phyloP scores from a whole-genome alignment of 2,888 invertebrate species.

The Hedychridium roseum region DNA sequence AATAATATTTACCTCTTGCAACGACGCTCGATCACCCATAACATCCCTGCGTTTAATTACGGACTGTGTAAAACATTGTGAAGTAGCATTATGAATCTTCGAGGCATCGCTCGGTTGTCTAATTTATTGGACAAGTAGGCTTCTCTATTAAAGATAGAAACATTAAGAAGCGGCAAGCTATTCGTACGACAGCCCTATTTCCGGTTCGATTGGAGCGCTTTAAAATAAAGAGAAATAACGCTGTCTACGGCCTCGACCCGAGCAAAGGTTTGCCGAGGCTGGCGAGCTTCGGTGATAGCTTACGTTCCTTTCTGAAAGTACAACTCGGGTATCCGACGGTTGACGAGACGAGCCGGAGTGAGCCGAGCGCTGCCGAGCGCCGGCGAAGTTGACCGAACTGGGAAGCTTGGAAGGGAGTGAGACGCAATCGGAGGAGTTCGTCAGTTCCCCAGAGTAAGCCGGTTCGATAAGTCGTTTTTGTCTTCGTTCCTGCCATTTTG shows the following conservation, averaged over 20 bases:
- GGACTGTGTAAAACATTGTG: too few relatives aligned
- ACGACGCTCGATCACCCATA: too few relatives aligned
- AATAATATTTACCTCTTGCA: too few relatives aligned
- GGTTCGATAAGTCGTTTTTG: slow-evolving; percentile 34
- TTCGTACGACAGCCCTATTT: too few relatives aligned
- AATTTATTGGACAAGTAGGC: too few relatives aligned
- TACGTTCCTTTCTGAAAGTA: slow-evolving; percentile 2
- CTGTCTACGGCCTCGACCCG: slow-evolving; percentile 47
- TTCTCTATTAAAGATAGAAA: too few relatives aligned
- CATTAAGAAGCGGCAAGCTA: too few relatives aligned
- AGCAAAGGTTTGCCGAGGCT: slow-evolving; percentile 47
- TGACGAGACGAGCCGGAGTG: slow-evolving; percentile 25
- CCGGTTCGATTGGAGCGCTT: too few relatives aligned
- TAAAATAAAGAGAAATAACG: slow-evolving; percentile 29
- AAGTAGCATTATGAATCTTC: too few relatives aligned
- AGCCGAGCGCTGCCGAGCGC: slow-evolving; percentile 28
- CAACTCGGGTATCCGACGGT: slow-evolving; percentile 19
- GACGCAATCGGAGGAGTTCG: slow-evolving; percentile 23
- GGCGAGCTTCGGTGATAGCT: slow-evolving; percentile 25
- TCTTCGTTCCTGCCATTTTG: not conserved
- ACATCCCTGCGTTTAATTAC: too few relatives aligned
- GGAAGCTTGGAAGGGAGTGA: slow-evolving; percentile 8
- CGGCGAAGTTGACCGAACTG: slow-evolving; percentile 18
- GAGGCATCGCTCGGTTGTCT: too few relatives aligned
- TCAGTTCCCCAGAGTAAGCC: slow-evolving; percentile 47